Conservation (phyloP, 2,113 vertebrate genomes). For the Coturnix japonica region DNA sequence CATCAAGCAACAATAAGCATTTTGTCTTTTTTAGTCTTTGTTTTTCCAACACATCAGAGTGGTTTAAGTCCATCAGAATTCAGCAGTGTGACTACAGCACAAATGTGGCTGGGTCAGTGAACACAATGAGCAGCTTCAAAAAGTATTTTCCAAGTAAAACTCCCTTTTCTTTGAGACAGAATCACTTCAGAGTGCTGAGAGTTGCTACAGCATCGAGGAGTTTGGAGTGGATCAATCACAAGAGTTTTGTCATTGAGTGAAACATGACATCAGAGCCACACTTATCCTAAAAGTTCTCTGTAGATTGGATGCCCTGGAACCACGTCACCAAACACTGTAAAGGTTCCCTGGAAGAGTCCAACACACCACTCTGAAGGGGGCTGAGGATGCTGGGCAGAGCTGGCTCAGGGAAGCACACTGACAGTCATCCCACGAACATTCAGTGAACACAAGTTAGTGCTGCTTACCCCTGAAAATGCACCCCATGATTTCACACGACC, state of each 20-base stretch:
- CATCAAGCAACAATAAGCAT: background rate
- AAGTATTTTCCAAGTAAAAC: background rate
- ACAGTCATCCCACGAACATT: background rate
- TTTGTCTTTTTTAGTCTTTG: background rate
- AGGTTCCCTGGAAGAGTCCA: background rate
- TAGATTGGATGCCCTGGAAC: background rate
- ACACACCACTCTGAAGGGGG: accelerated
- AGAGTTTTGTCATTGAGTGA: background rate
- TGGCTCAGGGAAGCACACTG: background rate
- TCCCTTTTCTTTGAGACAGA: background rate
- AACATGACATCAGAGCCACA: background rate
- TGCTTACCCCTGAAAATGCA: background rate
- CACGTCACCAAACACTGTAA: background rate
- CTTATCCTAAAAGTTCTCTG: background rate
- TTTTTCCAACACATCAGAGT: background rate
- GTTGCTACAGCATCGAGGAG: background rate
- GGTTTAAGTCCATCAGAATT: background rate
- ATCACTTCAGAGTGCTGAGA: background rate
- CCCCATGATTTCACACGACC: background rate
- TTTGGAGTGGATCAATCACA: background rate
- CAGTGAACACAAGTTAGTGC: background rate
- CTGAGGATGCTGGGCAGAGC: background rate
- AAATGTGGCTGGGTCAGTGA: background rate
- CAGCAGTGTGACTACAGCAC: background rate
- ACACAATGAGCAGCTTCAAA: background rate